phyloP scores from a whole-genome alignment of 2,888 invertebrate species.

The Venusia cambrica region DNA sequence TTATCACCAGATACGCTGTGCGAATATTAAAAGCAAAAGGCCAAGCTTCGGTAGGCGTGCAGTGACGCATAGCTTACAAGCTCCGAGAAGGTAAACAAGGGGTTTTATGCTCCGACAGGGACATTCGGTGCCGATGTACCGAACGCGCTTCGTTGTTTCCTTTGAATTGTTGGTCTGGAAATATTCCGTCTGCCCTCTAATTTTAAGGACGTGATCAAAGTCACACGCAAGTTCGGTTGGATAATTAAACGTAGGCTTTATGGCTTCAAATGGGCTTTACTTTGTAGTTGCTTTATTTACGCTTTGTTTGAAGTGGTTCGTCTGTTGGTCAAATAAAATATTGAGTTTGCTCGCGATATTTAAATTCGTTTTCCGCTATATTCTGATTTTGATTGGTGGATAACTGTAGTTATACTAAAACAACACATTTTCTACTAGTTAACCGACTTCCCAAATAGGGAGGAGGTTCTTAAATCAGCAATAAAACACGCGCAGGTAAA shows the following conservation, averaged over 20 bases:
- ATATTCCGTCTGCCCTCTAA: slow-evolving; percentile 39
- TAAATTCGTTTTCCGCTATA: slow-evolving; percentile 6
- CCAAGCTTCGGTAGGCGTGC: slow-evolving; percentile 19
- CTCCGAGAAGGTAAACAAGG: slow-evolving; percentile 41
- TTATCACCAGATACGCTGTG: slow-evolving; percentile 14
- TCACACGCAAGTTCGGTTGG: slow-evolving; percentile 19
- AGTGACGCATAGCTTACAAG: too few species aligned
- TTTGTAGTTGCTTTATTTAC: slow-evolving; percentile 5
- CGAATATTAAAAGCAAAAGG: slow-evolving; percentile 20
- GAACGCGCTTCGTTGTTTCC: slow-evolving; percentile 27
- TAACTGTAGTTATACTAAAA: slow-evolving; percentile 6
- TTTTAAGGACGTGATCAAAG: slow-evolving; percentile 31
- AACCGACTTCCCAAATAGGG: slow-evolving; percentile 26
- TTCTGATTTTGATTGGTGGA: slow-evolving; percentile 10
- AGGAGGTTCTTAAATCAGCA: too few species aligned
- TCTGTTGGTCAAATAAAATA: slow-evolving; percentile 6
- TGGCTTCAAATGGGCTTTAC: slow-evolving; percentile 4
- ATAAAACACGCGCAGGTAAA: too few species aligned
- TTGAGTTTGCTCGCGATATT: slow-evolving; percentile 3
- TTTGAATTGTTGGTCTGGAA: slow-evolving; percentile 21
- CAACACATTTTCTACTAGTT: too few species aligned
- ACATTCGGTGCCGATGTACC: slow-evolving; percentile 32
- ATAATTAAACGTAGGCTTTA: slow-evolving; percentile 3
- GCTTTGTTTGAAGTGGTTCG: slow-evolving; percentile 3
- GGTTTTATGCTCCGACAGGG: slow-evolving; percentile 39